Conservation (phyloP, 1,140 invertebrate genomes). For the Phthorimaea operculella region DNA sequence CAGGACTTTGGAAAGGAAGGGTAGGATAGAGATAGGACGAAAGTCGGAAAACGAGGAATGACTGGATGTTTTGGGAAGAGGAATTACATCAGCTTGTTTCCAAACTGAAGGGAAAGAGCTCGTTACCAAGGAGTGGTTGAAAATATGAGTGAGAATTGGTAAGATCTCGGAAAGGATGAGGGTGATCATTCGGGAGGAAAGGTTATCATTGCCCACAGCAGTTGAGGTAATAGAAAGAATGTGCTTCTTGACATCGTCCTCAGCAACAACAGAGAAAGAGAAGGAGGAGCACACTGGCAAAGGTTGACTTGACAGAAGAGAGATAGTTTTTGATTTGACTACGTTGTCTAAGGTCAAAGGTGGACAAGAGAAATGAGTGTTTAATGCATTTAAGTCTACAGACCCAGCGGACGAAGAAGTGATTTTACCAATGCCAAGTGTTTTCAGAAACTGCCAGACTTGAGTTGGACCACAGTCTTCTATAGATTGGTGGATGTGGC, state of each 20-base stretch:
- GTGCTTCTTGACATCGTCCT: not conserved
- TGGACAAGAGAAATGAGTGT: not conserved
- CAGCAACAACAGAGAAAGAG: not conserved
- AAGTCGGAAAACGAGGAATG: not conserved
- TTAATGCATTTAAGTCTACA: not conserved
- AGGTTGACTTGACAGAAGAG: not conserved
- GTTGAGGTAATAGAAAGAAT: not conserved
- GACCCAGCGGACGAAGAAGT: not conserved
- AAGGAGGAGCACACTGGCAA: not conserved
- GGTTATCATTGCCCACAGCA: constrained; percentile 1
- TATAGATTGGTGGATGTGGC: not conserved
- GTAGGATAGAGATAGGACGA: constrained; percentile 8
- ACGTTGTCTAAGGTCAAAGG: not conserved
- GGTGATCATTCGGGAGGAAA: not conserved
- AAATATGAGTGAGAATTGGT: not conserved
- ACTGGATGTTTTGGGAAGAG: constrained; percentile 1
- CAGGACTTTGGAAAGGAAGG: constrained; percentile 13
- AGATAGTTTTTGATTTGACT: not conserved
- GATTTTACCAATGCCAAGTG: no score
- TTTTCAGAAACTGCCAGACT: constrained; percentile 1
- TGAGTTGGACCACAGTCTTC: not conserved
- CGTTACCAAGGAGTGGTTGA: not conserved
- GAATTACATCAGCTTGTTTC: constrained; percentile 2
- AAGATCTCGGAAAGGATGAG: not conserved
- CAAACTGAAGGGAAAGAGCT: not conserved